Conservation (phyloP, 2,113 vertebrate genomes). For the Prolemur simus region DNA sequence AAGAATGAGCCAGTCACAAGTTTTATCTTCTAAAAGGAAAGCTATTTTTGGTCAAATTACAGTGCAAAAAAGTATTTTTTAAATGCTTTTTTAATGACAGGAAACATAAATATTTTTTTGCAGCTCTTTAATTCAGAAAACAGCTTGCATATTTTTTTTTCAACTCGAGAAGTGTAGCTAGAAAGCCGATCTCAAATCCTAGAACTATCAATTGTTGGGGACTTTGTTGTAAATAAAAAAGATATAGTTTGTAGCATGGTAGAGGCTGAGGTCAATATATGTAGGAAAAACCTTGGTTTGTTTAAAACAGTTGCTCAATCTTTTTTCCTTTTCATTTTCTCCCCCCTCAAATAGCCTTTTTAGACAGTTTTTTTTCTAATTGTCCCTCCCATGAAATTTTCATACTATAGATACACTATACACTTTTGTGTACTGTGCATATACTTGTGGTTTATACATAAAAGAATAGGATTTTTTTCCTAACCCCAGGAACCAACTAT, state of each 20-base stretch:
- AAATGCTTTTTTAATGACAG: constrained; percentile 66
- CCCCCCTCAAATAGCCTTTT: neutral
- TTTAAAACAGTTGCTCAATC: neutral
- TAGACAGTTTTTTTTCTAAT: neutral
- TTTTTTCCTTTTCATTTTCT: neutral
- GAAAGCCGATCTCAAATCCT: neutral
- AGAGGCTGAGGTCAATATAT: neutral
- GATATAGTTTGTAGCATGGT: neutral
- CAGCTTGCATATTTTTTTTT: constrained; percentile 48
- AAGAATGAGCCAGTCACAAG: constrained; percentile 66
- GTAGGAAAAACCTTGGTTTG: neutral
- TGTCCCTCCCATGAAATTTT: neutral
- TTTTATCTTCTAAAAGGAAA: constrained; percentile 67
- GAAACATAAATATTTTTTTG: constrained; percentile 73
- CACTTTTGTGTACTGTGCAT: neutral
- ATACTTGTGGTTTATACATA: neutral
- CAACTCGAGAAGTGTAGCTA: neutral
- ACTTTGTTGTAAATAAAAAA: neutral
- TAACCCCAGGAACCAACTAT: neutral
- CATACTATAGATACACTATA: neutral
- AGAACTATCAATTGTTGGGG: neutral
- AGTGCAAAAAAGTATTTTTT: constrained; percentile 41
- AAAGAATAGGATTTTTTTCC: neutral
- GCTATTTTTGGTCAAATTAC: constrained; percentile 67
- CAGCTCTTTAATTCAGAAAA: constrained; percentile 60